These are phyloP conservation scores for Petrocephalus schoutedeni DNA, from an alignment of 2,797 vertebrate species.

Conservation along the genomic window DNA sequence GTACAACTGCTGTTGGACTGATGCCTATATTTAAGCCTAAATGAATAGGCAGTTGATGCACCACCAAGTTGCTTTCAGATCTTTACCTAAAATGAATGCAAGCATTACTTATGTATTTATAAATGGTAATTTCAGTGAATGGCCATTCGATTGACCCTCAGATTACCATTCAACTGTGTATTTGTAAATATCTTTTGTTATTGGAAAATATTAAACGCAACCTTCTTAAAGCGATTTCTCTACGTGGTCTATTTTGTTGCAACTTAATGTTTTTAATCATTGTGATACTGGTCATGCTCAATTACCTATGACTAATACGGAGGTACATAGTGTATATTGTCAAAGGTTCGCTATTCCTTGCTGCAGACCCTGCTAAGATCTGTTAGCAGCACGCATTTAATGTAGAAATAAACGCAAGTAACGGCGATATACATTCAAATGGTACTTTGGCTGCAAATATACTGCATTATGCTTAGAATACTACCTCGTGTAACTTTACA, in stretches of 20 bases:
- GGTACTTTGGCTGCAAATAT: neutral
- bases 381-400: neutral
- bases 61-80: conserved; percentile 3
- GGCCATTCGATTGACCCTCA: conserved; percentile 43
- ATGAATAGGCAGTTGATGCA: conserved; percentile 17
- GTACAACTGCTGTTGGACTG: conserved; percentile 12
- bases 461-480: neutral
- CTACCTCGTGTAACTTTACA: neutral
- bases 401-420: neutral
- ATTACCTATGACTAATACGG: neutral
- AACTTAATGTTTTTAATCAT: neutral
- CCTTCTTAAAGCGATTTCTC: neutral
- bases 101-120: conserved; percentile 33
- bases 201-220: conserved; percentile 1
- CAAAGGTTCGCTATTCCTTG: neutral
- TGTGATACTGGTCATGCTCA: neutral
- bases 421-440: neutral
- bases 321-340: neutral
- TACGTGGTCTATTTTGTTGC: neutral
- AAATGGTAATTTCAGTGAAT: conserved; percentile 63
- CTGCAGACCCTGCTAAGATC: neutral
- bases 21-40: conserved; percentile 11
- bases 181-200: conserved; percentile 5
- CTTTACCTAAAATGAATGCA: conserved; percentile 28
- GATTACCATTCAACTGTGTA: conserved; percentile 8